These are phyloP conservation scores for Bombylius major DNA, from an alignment of 2,888 invertebrate species.

Conservation along the genomic window DNA sequence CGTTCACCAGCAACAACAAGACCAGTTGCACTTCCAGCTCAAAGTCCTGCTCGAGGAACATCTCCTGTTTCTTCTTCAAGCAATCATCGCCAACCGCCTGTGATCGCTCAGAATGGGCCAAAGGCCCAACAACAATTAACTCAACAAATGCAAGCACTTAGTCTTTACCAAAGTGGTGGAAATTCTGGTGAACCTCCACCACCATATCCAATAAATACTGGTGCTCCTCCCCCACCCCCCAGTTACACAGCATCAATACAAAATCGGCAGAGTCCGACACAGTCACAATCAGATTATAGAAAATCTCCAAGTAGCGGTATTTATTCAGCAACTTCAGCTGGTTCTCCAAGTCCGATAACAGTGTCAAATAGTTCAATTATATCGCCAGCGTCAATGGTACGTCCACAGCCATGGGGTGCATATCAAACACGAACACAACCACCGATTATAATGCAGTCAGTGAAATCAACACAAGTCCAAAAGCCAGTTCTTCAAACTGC, in stretches of 20 bases:
- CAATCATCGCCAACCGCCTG: conserved; percentile 40
- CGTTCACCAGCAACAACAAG: conserved; percentile 63
- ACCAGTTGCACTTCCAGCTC: conserved; percentile 39
- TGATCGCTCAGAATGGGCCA: conserved; percentile 70
- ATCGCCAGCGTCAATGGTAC: conserved; percentile 52
- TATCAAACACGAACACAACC: conserved; percentile 77
- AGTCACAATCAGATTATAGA: conserved; percentile 60
- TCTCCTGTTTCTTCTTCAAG: conserved; percentile 50
- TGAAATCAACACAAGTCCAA: conserved; percentile 89
- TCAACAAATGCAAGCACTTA: conserved; percentile 79
- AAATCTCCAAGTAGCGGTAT: conserved; percentile 80
- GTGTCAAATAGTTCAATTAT: conserved; percentile 46
- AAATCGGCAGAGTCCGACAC: conserved; percentile 76
- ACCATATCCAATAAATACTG: conserved; percentile 50
- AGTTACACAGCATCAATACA: conserved; percentile 78
- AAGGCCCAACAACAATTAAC: conserved; percentile 74
- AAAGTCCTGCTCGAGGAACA: conserved; percentile 53
- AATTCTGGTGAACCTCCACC: conserved; percentile 54
- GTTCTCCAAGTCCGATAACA: conserved; percentile 72
- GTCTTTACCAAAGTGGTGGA: conserved; percentile 54
- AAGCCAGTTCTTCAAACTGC: conserved; percentile 92
- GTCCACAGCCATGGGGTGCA: conserved; percentile 77
- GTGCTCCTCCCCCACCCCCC: conserved; percentile 47
- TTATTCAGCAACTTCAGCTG: conserved; percentile 72
- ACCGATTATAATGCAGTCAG: conserved; percentile 93